A percentile compares a stretch with the other conserved stretches of the same genome.
phyloP scores from a whole-genome alignment of 2,113 vertebrate species.

The Corythornis madagascariensis region DNA sequence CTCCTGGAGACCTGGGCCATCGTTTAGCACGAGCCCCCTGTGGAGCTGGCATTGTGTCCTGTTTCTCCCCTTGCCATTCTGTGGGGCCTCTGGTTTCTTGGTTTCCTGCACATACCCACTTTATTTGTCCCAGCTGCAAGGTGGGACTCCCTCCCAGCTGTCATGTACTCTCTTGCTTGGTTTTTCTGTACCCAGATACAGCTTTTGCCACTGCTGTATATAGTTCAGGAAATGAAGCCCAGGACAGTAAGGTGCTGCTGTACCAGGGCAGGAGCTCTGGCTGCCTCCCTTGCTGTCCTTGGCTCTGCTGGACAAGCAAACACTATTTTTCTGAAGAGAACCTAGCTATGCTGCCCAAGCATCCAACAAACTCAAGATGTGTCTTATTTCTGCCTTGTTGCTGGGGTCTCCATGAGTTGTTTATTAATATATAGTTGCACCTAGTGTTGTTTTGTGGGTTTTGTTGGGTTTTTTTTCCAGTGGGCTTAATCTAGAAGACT shows the following conservation, averaged over 20 bases:
- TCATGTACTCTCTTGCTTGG: background rate
- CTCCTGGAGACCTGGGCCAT: background rate
- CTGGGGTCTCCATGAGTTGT: background rate
- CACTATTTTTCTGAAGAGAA: background rate
- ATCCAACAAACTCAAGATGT: background rate
- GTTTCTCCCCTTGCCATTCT: background rate
- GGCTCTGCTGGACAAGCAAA: background rate
- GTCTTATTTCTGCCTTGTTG: background rate
- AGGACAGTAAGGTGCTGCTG: background rate
- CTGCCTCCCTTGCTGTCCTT: background rate
- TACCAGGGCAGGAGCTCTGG: background rate
- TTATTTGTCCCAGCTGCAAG: background rate
- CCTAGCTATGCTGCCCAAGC: fast-evolving
- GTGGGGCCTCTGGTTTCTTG: background rate
- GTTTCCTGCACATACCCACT: fast-evolving
- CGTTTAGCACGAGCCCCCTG: background rate
- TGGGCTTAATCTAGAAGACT: background rate
- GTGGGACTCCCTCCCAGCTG: background rate
- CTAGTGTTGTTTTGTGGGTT: background rate
- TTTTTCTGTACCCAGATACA: background rate
- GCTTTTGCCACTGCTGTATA: background rate
- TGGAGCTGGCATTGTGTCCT: background rate
- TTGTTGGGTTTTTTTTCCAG: background rate
- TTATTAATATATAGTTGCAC: background rate
- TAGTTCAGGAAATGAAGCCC: background rate